These are phyloP conservation scores for Anthoscopus minutus DNA, from an alignment of 2,113 vertebrate species.

Conservation along the genomic window DNA sequence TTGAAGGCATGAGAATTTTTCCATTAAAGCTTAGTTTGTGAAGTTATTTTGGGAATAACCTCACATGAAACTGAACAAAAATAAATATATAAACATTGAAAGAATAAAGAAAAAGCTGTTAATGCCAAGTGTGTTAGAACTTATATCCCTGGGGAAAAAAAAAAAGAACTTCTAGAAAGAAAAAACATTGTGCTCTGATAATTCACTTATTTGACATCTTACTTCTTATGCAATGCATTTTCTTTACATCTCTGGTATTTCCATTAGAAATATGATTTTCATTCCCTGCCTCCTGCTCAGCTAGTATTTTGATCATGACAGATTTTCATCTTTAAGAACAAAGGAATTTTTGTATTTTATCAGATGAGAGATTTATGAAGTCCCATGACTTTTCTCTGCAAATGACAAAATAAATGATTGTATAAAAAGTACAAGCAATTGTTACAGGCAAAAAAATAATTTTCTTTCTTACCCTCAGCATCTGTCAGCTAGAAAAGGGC, in stretches of 20 bases:
- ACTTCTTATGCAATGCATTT: background rate
- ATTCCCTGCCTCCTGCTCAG: background rate
- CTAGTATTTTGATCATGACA: slow-evolving; percentile 15
- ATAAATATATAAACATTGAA: background rate
- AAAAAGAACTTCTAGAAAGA: background rate
- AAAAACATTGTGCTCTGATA: background rate
- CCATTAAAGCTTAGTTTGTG: background rate
- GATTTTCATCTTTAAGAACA: slow-evolving; percentile 1
- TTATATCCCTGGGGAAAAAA: background rate
- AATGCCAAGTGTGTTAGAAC: background rate
- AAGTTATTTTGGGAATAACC: background rate
- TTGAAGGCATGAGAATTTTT: background rate
- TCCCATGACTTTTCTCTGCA: background rate
- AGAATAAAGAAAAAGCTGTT: background rate
- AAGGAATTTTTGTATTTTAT: background rate
- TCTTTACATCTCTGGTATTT: background rate
- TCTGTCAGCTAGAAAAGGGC: background rate
- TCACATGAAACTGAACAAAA: background rate
- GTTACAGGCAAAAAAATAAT: background rate
- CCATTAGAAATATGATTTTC: slow-evolving; percentile 28
- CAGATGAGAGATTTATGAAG: background rate
- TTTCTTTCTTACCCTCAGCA: background rate
- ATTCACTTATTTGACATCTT: background rate
- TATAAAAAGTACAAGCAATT: background rate
- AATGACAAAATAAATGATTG: background rate